Evolutionary conservation across 2,113 vertebrate genomes (phyloP), one percentile per base, ranked within the genome.

Genomic region (Phrynosoma platyrhinos): DNA sequence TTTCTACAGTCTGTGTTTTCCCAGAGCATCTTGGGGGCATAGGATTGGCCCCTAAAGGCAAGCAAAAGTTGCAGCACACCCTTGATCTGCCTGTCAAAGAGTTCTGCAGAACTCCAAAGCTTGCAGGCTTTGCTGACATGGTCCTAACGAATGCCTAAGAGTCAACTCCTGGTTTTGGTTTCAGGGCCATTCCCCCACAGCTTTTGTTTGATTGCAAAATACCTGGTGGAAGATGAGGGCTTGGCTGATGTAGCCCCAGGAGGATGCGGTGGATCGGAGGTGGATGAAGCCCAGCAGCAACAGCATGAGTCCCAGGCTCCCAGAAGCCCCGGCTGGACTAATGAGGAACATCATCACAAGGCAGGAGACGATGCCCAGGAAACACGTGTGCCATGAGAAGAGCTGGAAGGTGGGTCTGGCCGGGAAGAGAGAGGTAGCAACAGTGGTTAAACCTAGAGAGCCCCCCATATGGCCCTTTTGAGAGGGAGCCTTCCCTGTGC

Each of bases 211-310:
- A 21, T 13, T 2, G 23, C 10, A 5, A 84, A 2, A 83, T 93
- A 98, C 98, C 98, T 98, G 98, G 95, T 98, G 98, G 93, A 98
- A 99, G 93, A 99, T 99, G 87, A 98, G 98, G 2, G 98, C 98
- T 93, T 98, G 98, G 95, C 97, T 98, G 96, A 99, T 98, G 96
- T 97, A 98, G 86, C 98, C 98, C 98, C 98, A 99, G 93, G 98
- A 98, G 94, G 97, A 98, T 83, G 97, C 97, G 66, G 98, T 98
- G 0, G 98, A 98, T 83, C 98, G 97, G 93, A 98, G 98, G 96
- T 98, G 98, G 83, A 98, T 87, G 86, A 87, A 87, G 40, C 55
- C 86, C 79, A 87, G 98, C 18, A 98, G 95, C 0, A 98, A 96
- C 27, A 98, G 97, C 74, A 99, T 98, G 94, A 98, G 98, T 89